phyloP scores from a whole-genome alignment of 2,113 vertebrate species.

The Turnix velox region DNA sequence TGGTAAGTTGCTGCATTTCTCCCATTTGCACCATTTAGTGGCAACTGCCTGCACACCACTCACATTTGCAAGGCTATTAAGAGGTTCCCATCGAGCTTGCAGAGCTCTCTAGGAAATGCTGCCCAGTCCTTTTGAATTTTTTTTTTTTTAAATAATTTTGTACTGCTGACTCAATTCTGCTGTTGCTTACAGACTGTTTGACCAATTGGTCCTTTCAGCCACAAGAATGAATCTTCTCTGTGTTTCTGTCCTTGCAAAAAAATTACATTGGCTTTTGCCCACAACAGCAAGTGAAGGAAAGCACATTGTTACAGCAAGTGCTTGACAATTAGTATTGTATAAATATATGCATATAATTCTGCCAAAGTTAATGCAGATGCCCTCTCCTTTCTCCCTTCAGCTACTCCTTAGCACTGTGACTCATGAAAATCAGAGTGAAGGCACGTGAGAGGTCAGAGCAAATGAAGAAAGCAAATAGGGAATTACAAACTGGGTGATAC shows the following conservation, averaged over 20 bases:
- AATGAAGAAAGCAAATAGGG: background rate
- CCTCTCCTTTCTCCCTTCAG: background rate
- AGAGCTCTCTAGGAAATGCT: background rate
- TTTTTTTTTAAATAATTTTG: background rate
- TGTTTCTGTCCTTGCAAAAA: fast-evolving
- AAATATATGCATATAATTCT: background rate
- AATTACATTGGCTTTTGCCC: background rate
- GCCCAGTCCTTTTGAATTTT: background rate
- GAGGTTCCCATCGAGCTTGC: background rate
- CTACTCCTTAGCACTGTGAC: background rate
- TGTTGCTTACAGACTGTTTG: background rate
- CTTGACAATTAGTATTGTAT: background rate
- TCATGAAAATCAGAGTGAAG: background rate
- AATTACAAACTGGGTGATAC: background rate
- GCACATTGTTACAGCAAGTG: background rate
- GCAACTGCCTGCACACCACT: background rate
- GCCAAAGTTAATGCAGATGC: background rate
- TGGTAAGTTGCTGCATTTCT: background rate
- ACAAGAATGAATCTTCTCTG: background rate
- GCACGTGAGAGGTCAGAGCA: background rate
- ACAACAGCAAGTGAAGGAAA: background rate
- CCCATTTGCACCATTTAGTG: background rate
- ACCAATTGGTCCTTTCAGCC: background rate
- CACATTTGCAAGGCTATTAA: background rate
- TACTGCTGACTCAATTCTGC: background rate